Evolutionary conservation across 2,113 vertebrate genomes (phyloP), one percentile per base, ranked within the genome.

Genomic region (Eulemur rufifrons): DNA sequence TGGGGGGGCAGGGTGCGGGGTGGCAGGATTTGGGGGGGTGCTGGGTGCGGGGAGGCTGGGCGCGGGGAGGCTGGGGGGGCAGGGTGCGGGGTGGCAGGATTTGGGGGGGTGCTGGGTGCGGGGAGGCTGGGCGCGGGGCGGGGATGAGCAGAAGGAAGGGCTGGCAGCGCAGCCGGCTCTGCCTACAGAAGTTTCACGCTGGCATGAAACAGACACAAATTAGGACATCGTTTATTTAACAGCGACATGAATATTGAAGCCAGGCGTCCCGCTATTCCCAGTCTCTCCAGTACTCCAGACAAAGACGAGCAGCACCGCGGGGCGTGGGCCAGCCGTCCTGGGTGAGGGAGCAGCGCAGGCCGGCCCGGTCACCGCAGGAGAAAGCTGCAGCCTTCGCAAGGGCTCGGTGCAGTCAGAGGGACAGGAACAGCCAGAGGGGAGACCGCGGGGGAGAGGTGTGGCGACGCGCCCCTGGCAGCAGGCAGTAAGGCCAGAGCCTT

Each of bases 71-170:
- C 50, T 50, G 50, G 13, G 50, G 2, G 50, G 50, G 50, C 50
- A 14, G 50, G 50, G 50, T 50, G 52, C 52, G 52, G 52, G 52
- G 52, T 18, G 52, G 52, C 37, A 39, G 37, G 37, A 39, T 39
- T 39, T 39, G 37, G 4, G 37, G 37, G 45, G 45, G 45, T 45
- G 45, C 52, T 18, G 21, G 42, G 73, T 14, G 80, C 45, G 92
- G 88, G 95, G 71, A 95, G 98, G 94, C 89, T 42, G 45, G 61
- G 54, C 3, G 68, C 1, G 25, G 5, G 5, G 68, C 27, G 83
- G 45, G 92, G 87, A 95, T 20, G 59, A 95, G 96, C 94, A 39
- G 23, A 20, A 93, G 87, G 64, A 77, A 89, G 59, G 74, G 84
- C 94, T 95, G 37, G 45, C 8, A 14, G 59, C 37, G 39, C 73